phyloP scores from a whole-genome alignment of 2,113 vertebrate genomes.

The Morone saxatilis region DNA sequence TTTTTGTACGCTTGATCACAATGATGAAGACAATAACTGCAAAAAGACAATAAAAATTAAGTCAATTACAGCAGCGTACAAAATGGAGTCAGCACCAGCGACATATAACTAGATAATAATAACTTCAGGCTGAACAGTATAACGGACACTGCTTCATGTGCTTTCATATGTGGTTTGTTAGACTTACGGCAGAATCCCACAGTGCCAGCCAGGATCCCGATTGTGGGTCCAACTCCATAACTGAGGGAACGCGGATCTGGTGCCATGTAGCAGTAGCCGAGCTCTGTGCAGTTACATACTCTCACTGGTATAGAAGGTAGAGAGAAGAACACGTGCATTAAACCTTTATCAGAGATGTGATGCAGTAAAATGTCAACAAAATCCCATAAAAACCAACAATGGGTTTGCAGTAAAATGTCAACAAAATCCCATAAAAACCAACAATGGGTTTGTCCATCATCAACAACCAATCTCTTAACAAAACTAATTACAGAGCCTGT shows the following conservation, averaged over 20 bases:
- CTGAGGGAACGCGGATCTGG: conserved; percentile 38
- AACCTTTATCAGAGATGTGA: neutral
- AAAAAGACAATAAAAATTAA: conserved; percentile 1
- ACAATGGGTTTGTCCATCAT: neutral
- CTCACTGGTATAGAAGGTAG: conserved; percentile 67
- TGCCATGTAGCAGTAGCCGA: conserved; percentile 81
- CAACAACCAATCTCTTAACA: neutral
- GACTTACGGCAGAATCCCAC: conserved; percentile 81
- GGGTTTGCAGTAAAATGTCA: neutral
- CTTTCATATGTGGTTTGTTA: neutral
- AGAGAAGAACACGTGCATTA: neutral
- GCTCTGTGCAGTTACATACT: conserved; percentile 85
- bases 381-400: neutral
- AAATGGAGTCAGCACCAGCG: neutral
- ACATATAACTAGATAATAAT: neutral
- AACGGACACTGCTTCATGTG: neutral
- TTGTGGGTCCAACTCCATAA: conserved; percentile 59
- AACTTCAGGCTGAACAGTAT: neutral
- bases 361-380: neutral
- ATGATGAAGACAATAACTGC: conserved; percentile 77
- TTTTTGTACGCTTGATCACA: conserved; percentile 66
- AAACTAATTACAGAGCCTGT: neutral
- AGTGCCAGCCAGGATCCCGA: conserved; percentile 79
- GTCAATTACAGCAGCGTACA: neutral
- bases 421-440: neutral